Percentiles rank a stretch among this genome's conserved stretches.
Conservation (phyloP, 2,888 invertebrate genomes). For the Drosophila infuscata region DNA sequence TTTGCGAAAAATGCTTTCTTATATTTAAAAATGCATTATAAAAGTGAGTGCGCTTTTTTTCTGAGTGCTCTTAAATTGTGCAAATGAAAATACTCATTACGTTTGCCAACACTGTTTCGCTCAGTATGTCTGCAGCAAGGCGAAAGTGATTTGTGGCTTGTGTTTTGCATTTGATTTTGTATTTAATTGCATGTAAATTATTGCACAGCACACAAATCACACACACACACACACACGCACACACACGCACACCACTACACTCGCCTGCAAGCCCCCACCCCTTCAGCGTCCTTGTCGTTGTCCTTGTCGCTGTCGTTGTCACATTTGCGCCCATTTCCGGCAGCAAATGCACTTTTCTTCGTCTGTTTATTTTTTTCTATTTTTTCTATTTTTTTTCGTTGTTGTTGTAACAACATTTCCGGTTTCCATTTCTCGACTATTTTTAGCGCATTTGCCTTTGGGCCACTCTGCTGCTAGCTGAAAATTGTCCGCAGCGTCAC, state of each 20-base stretch:
- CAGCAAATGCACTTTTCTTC: conserved; percentile 21
- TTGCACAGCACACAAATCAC: conserved; percentile 47
- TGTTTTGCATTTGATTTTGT: conserved; percentile 48
- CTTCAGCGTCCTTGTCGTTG: background rate
- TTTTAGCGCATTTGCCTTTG: conserved; percentile 57
- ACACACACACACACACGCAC: conserved; percentile 7
- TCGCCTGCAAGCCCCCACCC: background rate
- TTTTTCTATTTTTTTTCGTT: background rate
- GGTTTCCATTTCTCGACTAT: conserved; percentile 75
- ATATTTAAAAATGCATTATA: background rate
- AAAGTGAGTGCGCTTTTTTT: background rate
- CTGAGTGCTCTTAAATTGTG: background rate
- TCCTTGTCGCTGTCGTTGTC: conserved; percentile 55
- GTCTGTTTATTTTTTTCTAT: background rate
- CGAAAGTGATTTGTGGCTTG: conserved; percentile 37
- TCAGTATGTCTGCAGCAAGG: background rate
- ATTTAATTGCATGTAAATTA: conserved; percentile 76
- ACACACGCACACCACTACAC: background rate
- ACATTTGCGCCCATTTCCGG: conserved; percentile 75
- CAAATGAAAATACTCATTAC: background rate
- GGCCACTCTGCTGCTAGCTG: conserved; percentile 19
- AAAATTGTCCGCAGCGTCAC: conserved; percentile 67
- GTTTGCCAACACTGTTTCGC: background rate
- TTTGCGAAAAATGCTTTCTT: background rate
- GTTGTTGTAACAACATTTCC: conserved; percentile 70